Conservation (phyloP, 2,113 vertebrate species). For the Periophthalmodon schlosseri region DNA sequence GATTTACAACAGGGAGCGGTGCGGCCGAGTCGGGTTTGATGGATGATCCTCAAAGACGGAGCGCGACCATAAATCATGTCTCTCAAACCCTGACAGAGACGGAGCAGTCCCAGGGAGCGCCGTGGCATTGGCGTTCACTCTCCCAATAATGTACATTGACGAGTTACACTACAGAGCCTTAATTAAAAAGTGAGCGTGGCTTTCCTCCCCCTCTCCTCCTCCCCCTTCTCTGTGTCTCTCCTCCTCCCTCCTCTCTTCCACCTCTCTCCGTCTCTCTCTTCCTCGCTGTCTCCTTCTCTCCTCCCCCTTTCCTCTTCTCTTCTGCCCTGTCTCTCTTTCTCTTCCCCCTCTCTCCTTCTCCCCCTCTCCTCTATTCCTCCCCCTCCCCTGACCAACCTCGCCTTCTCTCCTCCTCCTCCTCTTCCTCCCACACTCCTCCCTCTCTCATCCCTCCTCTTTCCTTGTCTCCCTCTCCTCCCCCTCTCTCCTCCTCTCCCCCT, state of each 20-base stretch:
- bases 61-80: constrained; percentile 99
- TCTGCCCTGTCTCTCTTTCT: too few relatives aligned
- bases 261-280: too few relatives aligned
- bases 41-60: constrained; percentile 99
- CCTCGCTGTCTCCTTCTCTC: too few relatives aligned
- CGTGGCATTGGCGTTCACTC: constrained; percentile 99
- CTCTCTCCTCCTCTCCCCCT: too few relatives aligned
- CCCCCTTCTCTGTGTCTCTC: constrained; percentile 37
- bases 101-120: constrained; percentile 98
- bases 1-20: constrained; percentile 98
- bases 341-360: too few relatives aligned
- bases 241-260: too few relatives aligned
- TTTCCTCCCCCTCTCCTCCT: constrained; percentile 23
- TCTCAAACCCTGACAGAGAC: constrained; percentile 99
- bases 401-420: neutral
- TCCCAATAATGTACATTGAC: constrained; percentile 99
- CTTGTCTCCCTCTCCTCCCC: too few relatives aligned
- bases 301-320: too few relatives aligned
- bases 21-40: constrained; percentile 97
- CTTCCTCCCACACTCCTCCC: constrained; percentile 5
- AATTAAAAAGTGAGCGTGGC: constrained; percentile 93
- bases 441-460: too few relatives aligned
- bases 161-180: constrained; percentile 99
- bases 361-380: too few relatives aligned
- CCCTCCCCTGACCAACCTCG: too few relatives aligned